Evolutionary conservation across 1,140 invertebrate genomes (phyloP).

Genomic region (Cecropterus lyciades): DNA sequence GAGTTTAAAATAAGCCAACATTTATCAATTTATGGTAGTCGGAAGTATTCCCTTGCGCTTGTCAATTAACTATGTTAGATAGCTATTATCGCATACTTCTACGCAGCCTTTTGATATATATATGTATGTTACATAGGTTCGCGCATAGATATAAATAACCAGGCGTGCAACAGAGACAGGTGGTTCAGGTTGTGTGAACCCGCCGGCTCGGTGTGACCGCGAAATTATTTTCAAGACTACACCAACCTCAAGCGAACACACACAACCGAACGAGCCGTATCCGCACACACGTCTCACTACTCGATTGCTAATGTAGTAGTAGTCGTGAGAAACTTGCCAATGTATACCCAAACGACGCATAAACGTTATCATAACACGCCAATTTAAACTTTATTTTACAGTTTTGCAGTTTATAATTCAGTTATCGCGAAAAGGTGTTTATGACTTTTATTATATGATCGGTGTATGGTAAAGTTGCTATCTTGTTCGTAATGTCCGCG

Average conservation of each 20-base stretch:
- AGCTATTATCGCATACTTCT: conserved; percentile 60
- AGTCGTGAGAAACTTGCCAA: conserved; percentile 80
- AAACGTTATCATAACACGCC: conserved; percentile 39
- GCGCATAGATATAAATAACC: conserved; percentile 82
- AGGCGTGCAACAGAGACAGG: conserved; percentile 79
- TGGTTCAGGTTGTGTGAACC: conserved; percentile 81
- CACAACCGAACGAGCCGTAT: conserved; percentile 49
- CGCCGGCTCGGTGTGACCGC: conserved; percentile 78
- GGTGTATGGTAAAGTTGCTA: conserved; percentile 81
- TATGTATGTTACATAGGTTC: conserved; percentile 70
- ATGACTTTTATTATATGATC: conserved; percentile 42
- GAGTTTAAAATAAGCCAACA: conserved; percentile 29
- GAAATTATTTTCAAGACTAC: conserved; percentile 85
- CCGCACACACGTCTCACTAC: conserved; percentile 71
- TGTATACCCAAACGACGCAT: conserved; percentile 58
- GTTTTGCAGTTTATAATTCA: conserved; percentile 47
- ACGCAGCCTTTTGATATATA: conserved; percentile 48
- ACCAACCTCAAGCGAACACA: conserved; percentile 72
- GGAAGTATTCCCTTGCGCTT: conserved; percentile 52
- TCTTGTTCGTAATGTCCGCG: conserved; percentile 84
- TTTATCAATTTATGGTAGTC: conserved; percentile 42
- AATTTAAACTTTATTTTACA: conserved; percentile 54
- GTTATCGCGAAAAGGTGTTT: conserved; percentile 55
- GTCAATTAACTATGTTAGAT: conserved; percentile 60
- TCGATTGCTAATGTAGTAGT: conserved; percentile 66